Conservation (phyloP, 2,888 invertebrate species). For the Aphrophora alni region DNA sequence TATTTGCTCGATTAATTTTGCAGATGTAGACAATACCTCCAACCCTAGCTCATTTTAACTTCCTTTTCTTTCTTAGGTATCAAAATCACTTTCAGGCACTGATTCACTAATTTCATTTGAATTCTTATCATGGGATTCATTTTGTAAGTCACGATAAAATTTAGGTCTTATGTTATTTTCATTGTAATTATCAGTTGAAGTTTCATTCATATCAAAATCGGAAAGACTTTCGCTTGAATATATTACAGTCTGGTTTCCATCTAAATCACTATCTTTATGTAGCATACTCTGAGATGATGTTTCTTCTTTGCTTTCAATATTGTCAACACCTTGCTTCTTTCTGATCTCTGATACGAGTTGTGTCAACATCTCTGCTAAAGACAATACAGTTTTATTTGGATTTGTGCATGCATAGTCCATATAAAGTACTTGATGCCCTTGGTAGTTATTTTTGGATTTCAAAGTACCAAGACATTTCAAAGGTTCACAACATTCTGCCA, state of each 20-base stretch:
- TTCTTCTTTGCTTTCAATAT: background rate
- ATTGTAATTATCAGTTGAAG: too few relatives aligned
- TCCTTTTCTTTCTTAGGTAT: too few relatives aligned
- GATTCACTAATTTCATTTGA: too few relatives aligned
- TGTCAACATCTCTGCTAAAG: background rate
- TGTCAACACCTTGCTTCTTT: background rate
- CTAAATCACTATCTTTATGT: background rate
- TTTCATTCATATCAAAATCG: too few relatives aligned
- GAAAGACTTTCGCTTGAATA: too few relatives aligned
- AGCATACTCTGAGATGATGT: background rate
- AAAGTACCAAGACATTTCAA: background rate
- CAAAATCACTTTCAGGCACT: too few relatives aligned
- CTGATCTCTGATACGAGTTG: background rate
- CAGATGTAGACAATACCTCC: too few relatives aligned
- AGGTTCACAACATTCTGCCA: background rate
- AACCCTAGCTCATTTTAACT: too few relatives aligned
- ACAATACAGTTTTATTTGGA: background rate
- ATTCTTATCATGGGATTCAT: too few relatives aligned
- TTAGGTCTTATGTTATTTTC: too few relatives aligned
- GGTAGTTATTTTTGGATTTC: background rate
- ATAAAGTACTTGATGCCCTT: background rate
- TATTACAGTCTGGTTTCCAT: background rate
- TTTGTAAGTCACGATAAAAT: too few relatives aligned
- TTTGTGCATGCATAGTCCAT: background rate
- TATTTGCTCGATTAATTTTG: too few relatives aligned